These are phyloP conservation scores for Catalaphyllia jardinei DNA, from an alignment of 64 coral and sea anemone genomes.

Conservation along the genomic window DNA sequence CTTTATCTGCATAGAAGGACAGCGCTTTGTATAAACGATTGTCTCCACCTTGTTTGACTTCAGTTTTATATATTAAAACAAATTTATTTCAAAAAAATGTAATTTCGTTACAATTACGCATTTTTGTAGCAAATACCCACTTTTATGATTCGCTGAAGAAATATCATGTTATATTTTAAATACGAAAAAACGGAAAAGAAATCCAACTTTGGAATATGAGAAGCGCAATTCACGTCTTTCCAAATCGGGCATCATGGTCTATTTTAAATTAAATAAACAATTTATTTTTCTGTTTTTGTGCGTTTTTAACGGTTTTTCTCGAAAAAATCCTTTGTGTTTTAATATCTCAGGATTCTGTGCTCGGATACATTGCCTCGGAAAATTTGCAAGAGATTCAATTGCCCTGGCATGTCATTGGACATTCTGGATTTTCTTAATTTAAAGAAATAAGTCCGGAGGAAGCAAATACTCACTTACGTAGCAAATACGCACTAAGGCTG, in stretches of 20 bases:
- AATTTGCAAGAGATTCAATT: background rate
- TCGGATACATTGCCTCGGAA: background rate
- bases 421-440: background rate
- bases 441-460: no score
- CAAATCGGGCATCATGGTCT: background rate
- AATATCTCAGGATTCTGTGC: background rate
- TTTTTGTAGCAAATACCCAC: conserved; percentile 3
- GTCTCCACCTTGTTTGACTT: background rate
- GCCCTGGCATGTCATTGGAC: background rate
- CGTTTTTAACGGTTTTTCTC: background rate
- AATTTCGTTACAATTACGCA: background rate
- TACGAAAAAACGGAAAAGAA: background rate
- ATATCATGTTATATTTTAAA: conserved; percentile 23
- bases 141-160: conserved; percentile 16
- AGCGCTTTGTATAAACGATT: conserved; percentile 4
- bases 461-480: no score
- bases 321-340: background rate
- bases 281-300: background rate
- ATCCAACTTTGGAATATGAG: conserved; percentile 7
- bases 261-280: background rate
- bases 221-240: conserved; percentile 14
- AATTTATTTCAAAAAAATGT: conserved; percentile 18
- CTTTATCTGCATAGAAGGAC: background rate
- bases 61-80: conserved; percentile 11
- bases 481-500: no score